Percentiles rank a stretch among this genome's conserved stretches.
Conservation (phyloP, 1,140 invertebrate genomes). For the Asbolus verrucosus region DNA sequence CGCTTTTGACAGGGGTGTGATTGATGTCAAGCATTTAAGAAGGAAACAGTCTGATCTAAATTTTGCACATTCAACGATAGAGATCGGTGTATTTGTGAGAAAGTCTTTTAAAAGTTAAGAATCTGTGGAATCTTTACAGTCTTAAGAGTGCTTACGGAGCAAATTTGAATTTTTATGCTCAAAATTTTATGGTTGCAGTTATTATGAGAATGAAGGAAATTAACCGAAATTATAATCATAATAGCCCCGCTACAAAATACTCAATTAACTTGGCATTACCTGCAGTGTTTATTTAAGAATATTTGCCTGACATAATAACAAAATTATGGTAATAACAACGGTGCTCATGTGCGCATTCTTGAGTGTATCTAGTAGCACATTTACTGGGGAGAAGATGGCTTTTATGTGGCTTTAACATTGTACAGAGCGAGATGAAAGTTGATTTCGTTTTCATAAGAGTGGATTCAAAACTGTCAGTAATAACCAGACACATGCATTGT, state of each 20-base stretch:
- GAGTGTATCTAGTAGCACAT: constrained; percentile 36
- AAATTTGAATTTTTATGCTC: constrained; percentile 6
- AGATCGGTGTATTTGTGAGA: not conserved
- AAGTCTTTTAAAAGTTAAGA: not conserved
- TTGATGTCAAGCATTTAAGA: constrained; percentile 16
- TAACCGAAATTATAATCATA: constrained; percentile 3
- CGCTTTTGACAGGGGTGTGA: constrained; percentile 7
- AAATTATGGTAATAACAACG: constrained; percentile 40
- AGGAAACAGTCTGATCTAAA: constrained; percentile 26
- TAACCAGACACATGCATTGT: constrained; percentile 24
- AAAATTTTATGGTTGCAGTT: constrained; percentile 10
- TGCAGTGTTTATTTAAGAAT: constrained; percentile 42
- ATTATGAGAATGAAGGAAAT: constrained; percentile 4
- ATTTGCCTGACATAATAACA: constrained; percentile 26
- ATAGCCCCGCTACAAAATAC: constrained; percentile 11
- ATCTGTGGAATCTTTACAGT: not conserved
- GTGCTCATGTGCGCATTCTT: constrained; percentile 25
- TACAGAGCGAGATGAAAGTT: constrained; percentile 31
- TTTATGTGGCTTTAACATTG: constrained; percentile 31
- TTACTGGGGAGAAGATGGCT: constrained; percentile 25
- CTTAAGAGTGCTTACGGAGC: not conserved
- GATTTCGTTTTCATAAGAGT: constrained; percentile 31
- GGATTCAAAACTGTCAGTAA: constrained; percentile 30
- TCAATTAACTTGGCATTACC: constrained; percentile 40
- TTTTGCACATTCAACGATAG: not conserved